phyloP scores from a whole-genome alignment of 1,140 invertebrate species.

The Mercenaria mercenaria region DNA sequence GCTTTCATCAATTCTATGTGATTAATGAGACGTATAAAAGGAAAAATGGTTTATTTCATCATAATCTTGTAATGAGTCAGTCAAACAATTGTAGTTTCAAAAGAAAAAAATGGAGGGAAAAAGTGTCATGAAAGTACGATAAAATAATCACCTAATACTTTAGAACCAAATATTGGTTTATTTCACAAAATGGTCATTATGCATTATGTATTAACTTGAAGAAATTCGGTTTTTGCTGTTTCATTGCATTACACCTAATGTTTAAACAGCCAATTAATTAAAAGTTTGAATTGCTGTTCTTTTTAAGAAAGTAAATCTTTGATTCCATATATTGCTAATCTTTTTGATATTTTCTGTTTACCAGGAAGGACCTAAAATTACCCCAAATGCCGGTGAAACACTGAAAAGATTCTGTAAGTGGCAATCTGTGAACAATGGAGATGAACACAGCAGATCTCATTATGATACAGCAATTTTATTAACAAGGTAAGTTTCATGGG shows the following conservation, averaged over 20 bases:
- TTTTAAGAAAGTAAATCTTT: too few relatives aligned
- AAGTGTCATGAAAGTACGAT: not conserved
- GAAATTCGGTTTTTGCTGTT: too few relatives aligned
- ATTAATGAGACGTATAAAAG: conserved; percentile 18
- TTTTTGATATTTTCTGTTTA: conserved; percentile 59
- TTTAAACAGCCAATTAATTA: too few relatives aligned
- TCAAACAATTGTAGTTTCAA: not conserved
- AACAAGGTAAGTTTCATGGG: conserved; percentile 89
- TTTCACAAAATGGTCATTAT: not conserved
- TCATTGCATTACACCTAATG: too few relatives aligned
- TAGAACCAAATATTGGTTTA: not conserved
- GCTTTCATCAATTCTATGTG: not conserved
- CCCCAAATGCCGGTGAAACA: conserved; percentile 92
- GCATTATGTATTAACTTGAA: too few relatives aligned
- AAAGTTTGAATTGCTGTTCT: too few relatives aligned
- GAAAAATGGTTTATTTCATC: conserved; percentile 12
- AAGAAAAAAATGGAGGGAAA: not conserved
- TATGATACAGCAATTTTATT: conserved; percentile 97
- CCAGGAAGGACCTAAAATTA: conserved; percentile 90
- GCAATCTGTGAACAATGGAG: conserved; percentile 92
- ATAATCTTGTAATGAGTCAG: conserved; percentile 8
- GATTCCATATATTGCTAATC: too few relatives aligned
- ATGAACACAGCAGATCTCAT: conserved; percentile 93
- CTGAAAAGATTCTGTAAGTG: conserved; percentile 94
- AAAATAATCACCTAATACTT: not conserved